Conservation (phyloP, 2,113 vertebrate species). For the Speoplatyrhinus poulsoni region DNA sequence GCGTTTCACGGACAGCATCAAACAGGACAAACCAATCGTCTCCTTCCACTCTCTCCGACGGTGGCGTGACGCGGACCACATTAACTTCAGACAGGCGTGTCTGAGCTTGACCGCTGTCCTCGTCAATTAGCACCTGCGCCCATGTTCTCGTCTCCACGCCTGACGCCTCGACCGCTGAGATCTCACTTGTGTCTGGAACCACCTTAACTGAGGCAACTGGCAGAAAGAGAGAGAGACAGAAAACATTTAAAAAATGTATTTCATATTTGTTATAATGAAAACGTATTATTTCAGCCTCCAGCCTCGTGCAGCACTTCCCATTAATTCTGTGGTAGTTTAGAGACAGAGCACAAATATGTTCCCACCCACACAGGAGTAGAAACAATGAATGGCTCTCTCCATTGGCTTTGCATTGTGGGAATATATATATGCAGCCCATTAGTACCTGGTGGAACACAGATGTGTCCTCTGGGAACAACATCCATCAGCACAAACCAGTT, state of each 20-base stretch:
- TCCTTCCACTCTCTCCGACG: conserved; percentile 25
- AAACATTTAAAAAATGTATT: not conserved
- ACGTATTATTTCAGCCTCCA: too few species aligned
- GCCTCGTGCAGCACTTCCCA: too few species aligned
- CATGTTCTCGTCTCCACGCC: conserved; percentile 36
- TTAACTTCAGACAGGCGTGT: conserved; percentile 40
- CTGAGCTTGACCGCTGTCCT: conserved; percentile 33
- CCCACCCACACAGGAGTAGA: too few species aligned
- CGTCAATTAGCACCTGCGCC: conserved; percentile 52
- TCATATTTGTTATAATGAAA: too few species aligned
- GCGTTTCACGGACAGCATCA: conserved; percentile 32
- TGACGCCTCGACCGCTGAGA: conserved; percentile 32
- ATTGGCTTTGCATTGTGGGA: too few species aligned
- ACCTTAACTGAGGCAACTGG: conserved; percentile 33
- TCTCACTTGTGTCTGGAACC: conserved; percentile 33
- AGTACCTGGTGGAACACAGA: conserved; percentile 55
- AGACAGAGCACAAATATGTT: too few species aligned
- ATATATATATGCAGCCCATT: too few species aligned
- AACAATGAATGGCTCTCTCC: too few species aligned
- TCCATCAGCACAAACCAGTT: conserved; percentile 64
- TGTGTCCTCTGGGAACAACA: conserved; percentile 41
- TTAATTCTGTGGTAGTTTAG: too few species aligned
- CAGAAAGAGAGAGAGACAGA: conserved; percentile 29
- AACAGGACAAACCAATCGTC: conserved; percentile 60
- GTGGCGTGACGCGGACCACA: not conserved